Base-by-base conservation (phyloP, 1,140 invertebrate species). In the Trichonephila inaurata region DNA sequence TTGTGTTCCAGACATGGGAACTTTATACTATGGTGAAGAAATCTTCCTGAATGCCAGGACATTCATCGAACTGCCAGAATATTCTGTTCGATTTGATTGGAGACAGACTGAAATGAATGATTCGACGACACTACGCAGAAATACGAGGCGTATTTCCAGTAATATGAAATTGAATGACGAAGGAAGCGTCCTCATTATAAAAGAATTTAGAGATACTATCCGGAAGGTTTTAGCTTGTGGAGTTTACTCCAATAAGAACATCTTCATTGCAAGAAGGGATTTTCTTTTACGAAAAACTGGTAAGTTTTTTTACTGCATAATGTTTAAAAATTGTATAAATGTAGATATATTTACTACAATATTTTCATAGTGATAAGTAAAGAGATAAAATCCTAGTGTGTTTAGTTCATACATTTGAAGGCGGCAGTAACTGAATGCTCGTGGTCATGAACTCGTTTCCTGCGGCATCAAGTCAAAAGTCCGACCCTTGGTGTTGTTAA, bases 1-100 rank as follows among this genome's bases (percentile, higher is more conserved):
- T 18, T 62, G 8, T 61, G 5, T 77, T 40, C 18, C 19, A 89
- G 87, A 89, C 24, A 66, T 89, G 62, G 87, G 87, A 51, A 33
- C n/a, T n/a, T n/a, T 89, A 19, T 89, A 89, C 33, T 40, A 61
- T 1, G 87, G 87, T 0, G 87, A 89, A 28, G 87, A 89, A 19
- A 21, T 89, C 12, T 44, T 72, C 21, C 69, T 89, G 16, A 62
- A 89, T 24, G 40, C 64, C 0, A 72, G 64, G 44, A 28, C 87
- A 12, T 89, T 89, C n/a, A 89, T 89, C 10, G 87, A 89, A 24
- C 8, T 89, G 14, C 87, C 87, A 1, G 66, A 33, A 8, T 12
- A 51, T n/a, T 89, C 87, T 7, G 44, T 89, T 19, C 3, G 2
- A 21, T 33, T 89, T 12, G 64, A 72, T 8, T 89, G 87, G 87